Base-by-base conservation (phyloP, 2,113 vertebrate genomes). In the Poeciliopsis prolifica region DNA sequence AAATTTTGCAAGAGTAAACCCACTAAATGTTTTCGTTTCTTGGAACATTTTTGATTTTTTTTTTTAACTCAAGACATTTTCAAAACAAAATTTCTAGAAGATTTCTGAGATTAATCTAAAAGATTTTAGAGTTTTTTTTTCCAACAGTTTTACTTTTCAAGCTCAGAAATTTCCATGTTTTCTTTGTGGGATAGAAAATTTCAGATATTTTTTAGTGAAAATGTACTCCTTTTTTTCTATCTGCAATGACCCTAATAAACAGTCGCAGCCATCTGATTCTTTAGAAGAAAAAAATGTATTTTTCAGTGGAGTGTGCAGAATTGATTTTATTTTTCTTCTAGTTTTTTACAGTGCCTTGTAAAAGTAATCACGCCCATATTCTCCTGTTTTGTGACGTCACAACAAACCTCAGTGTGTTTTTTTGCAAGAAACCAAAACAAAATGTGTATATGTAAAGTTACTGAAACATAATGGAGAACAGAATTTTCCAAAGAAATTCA, bases 261-360 rank as follows among this genome's bases (percentile, higher is more conserved):
- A 37, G 35, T 37, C 11, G 35, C 10, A 12, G 10, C 11, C 35
- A 37, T 37, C 35, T 35, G 44, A 48, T 48, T 83, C 91, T 91
- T 91, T 79, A 65, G 65, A 61, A 62, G 68, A 72, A 63, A 30
- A 68, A 28, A 58, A 40, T 28, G 28, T 77, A 3, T 86, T 81
- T 89, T 92, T 79, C 26, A 31, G 48, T 75, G 71, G 17, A 65
- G n/a, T 68, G 67, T 61, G 70, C 88, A 79, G 30, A 85, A 78
- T 42, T 61, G 72, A 71, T 82, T 89, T 91, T 87, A 88, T 79
- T 91, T 92, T 91, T 84, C 72, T 28, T 83, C 78, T 77, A 82
- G 9, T 3, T n/a, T 58, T 58, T 58, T n/a, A 58, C 51, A n/a
- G 51, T 58, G 51, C 22, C 51, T 58, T 58, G 51, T n/a, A 58